Conservation (phyloP, 1,140 invertebrate genomes). For the Nixonia krombeini region DNA sequence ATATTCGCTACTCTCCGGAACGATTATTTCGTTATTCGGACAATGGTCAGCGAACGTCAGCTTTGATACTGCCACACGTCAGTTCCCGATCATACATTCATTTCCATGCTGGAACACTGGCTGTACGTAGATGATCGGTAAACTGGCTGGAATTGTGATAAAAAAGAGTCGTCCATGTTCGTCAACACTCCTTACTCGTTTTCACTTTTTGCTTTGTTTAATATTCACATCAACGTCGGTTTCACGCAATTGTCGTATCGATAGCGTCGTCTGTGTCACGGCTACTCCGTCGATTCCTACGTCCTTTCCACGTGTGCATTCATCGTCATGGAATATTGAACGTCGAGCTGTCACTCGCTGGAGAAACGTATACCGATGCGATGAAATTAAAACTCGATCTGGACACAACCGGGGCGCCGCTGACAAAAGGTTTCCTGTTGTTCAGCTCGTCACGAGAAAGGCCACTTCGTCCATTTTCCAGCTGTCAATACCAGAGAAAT, state of each 20-base stretch:
- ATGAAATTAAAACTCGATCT: conserved; percentile 42
- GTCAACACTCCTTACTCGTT: neutral
- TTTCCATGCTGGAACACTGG: too few species aligned
- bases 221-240: neutral
- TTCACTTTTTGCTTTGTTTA: neutral
- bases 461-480: conserved; percentile 24
- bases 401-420: conserved; percentile 26
- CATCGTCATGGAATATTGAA: conserved; percentile 15
- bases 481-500: conserved; percentile 56
- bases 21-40: too few species aligned
- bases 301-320: neutral
- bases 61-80: too few species aligned
- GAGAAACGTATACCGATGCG: conserved; percentile 30
- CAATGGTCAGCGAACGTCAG: too few species aligned
- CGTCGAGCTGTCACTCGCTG: conserved; percentile 16
- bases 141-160: too few species aligned
- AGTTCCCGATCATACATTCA: too few species aligned
- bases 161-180: too few species aligned
- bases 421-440: conserved; percentile 16
- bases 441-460: conserved; percentile 16
- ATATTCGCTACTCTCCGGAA: too few species aligned
- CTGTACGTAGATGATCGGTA: too few species aligned
- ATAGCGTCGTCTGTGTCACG: conserved; percentile 13
- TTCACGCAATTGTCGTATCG: conserved; percentile 17
- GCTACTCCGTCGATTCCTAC: conserved; percentile 23